Base-by-base conservation (phyloP, 2,113 vertebrate genomes). In the Cinclus mexicanus region DNA sequence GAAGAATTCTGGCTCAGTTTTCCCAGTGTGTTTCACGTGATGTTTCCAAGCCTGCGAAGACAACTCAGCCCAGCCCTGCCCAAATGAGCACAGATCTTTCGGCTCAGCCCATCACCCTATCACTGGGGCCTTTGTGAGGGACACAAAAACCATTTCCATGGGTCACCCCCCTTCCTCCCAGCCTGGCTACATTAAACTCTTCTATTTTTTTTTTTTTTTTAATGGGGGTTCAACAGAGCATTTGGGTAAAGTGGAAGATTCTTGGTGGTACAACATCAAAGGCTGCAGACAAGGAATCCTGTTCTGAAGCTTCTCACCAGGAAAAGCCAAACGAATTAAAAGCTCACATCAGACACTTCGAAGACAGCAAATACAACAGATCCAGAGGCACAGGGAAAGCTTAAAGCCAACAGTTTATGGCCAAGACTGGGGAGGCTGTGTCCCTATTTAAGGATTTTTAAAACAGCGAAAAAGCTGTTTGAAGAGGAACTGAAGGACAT, bases 301-400 rank as follows among this genome's bases (percentile, higher is more conserved):
- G 39, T 72, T 96, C 86, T 90, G 92, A 93, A 92, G 94, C 83
- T 86, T 97, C 96, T 94, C 94, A 29, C 94, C 96, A 96, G 94
- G 93, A 96, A 94, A 96, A 96, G 86, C 92, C 94, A 93, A 96
- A 68, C 0, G 64, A 96, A 93, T 96, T 82, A 92, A 95, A 94
- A 93, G 83, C 92, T 96, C 79, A 60, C 86, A 81, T 72, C 94
- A 94, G 82, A 94, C 89, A 50, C 50, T 20, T 14, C 53, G 28
- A 94, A 85, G 89, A 65, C 90, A 75, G 93, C 90, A 78, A 88
- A 92, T 68, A 68, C 89, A 85, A 37, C 1, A 1, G 93, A 89
- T 87, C 91, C 82, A 63, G 89, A 95, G 91, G 81, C 82, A 89
- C 80, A 94, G 90, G 96, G 89, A 83, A 94, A 93, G 80, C 93